Conservation (phyloP, 2,797 vertebrate species). For the Poeciliopsis presidionis region DNA sequence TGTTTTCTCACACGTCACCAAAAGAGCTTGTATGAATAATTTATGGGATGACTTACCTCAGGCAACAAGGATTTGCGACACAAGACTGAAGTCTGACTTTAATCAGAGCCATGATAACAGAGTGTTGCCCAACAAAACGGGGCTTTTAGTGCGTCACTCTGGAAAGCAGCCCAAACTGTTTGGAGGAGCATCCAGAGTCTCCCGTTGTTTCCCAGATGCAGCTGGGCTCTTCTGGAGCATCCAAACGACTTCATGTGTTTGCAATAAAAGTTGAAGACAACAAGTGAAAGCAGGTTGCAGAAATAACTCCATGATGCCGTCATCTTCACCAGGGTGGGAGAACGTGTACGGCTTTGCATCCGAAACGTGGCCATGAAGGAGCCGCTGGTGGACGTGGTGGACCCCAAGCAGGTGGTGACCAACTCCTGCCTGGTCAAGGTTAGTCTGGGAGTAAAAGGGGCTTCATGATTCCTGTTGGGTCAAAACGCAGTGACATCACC, state of each 20-base stretch:
- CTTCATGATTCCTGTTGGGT: not conserved
- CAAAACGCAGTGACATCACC: not conserved
- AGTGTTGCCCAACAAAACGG: slow-evolving; percentile 17
- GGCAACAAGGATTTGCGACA: slow-evolving; percentile 13
- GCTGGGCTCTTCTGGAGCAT: not conserved
- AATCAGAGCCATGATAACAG: slow-evolving; percentile 37
- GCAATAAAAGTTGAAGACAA: not conserved
- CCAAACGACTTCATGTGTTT: slow-evolving; percentile 5
- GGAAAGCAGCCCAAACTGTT: slow-evolving; percentile 21
- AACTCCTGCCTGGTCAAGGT: slow-evolving; percentile 98
- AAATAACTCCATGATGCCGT: slow-evolving; percentile 20
- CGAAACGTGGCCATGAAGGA: slow-evolving; percentile 97
- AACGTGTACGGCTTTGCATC: slow-evolving; percentile 98
- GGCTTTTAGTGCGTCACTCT: slow-evolving; percentile 39
- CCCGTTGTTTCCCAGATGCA: slow-evolving; percentile 17
- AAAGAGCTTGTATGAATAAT: slow-evolving; percentile 65
- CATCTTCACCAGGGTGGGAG: slow-evolving; percentile 92
- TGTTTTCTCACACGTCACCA: slow-evolving; percentile 45
- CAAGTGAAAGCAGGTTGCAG: not conserved
- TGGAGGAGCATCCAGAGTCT: not conserved
- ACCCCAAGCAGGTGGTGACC: slow-evolving; percentile 97
- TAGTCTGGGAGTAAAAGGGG: slow-evolving; percentile 43
- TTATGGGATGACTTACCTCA: slow-evolving; percentile 25
- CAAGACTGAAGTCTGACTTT: slow-evolving; percentile 13
- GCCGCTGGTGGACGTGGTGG: slow-evolving; percentile 96